Percentiles rank a stretch among this genome's conserved stretches.
These are phyloP conservation scores for Arothron firmamentum DNA, from an alignment of 2,113 vertebrate species.

Conservation along the genomic window DNA sequence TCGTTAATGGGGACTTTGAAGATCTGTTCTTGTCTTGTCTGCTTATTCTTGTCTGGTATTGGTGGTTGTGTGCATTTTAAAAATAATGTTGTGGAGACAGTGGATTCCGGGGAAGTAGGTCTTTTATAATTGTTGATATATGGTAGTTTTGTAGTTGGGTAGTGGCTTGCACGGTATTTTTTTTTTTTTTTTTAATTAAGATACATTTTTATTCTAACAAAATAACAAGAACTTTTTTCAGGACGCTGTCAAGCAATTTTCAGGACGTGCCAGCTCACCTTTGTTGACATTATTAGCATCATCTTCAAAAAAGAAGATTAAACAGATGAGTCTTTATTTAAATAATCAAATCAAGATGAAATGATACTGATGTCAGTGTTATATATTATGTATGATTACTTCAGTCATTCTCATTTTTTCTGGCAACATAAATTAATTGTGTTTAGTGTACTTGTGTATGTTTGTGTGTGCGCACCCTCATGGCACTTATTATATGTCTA, in stretches of 20 bases:
- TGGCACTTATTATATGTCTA: constrained; percentile 18
- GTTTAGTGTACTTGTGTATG: background rate
- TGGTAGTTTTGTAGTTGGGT: constrained; percentile 6
- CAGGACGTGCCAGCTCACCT: background rate
- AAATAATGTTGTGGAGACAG: constrained; percentile 1
- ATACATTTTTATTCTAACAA: constrained; percentile 20
- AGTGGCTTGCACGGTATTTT: constrained; percentile 26
- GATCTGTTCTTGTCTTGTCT: too few relatives aligned
- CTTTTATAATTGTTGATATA: constrained; percentile 19
- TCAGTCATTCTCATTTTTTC: background rate
- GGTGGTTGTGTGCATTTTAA: constrained; percentile 4
- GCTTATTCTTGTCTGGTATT: background rate
- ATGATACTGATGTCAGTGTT: background rate
- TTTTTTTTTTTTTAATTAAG: constrained; percentile 40
- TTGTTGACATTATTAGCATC: constrained; percentile 3
- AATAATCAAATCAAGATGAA: too few relatives aligned
- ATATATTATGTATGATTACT: background rate
- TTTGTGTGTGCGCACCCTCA: background rate
- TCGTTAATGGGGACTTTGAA: too few relatives aligned
- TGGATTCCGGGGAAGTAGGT: constrained; percentile 4
- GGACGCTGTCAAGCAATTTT: constrained; percentile 11
- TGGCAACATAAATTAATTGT: background rate
- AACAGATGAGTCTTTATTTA: background rate
- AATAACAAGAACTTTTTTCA: constrained; percentile 2
- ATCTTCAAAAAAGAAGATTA: constrained; percentile 6